Evolutionary conservation across 2,888 invertebrate species (phyloP), one percentile per base, ranked within the genome.

Genomic region (Cheilosia urbana): DNA sequence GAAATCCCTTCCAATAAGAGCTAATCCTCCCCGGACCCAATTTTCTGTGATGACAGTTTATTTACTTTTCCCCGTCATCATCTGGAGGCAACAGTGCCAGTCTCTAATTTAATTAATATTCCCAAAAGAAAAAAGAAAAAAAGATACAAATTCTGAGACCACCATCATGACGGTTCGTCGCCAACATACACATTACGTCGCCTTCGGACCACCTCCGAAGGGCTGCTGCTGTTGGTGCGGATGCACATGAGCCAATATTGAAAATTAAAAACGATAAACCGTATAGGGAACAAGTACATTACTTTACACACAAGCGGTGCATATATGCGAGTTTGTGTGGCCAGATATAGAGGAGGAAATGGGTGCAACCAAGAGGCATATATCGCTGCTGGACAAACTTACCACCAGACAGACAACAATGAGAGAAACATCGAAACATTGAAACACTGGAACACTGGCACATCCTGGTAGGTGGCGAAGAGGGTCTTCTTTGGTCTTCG

Each of bases 381-480:
- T 68, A 78, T 72, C 63, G 69, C 68, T 53, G 79, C 60, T 78
- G 78, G 78, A 83, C 72, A 83, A 78, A 83, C 69, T 69, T 53
- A 78, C 78, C 57, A 72, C 60, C 62, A 58, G 65, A 65, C 82
- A 78, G 78, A 76, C 82, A 83, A 83, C 83, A 84, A 84, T 84
- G 73, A 51, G 51, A 82, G 60, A 76, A 76, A 66, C 45, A 73
- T 72, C 37, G 65, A 83, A 73, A 69, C 68, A 78, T 69, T 73
- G 78, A 68, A 83, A 79, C 72, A 66, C 24, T 65, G 78, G 21
- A 49, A 63, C 65, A 40, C 42, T 76, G 40, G 57, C 68, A 78
- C 75, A 75, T 85, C 84, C 79, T 85, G 75, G 84, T 85, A 85
- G 79, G 84, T 85, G 84, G 84, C 71, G 79, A 60, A 57, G 60